Conservation (phyloP, 2,888 invertebrate species). For the Protonemura montana region DNA sequence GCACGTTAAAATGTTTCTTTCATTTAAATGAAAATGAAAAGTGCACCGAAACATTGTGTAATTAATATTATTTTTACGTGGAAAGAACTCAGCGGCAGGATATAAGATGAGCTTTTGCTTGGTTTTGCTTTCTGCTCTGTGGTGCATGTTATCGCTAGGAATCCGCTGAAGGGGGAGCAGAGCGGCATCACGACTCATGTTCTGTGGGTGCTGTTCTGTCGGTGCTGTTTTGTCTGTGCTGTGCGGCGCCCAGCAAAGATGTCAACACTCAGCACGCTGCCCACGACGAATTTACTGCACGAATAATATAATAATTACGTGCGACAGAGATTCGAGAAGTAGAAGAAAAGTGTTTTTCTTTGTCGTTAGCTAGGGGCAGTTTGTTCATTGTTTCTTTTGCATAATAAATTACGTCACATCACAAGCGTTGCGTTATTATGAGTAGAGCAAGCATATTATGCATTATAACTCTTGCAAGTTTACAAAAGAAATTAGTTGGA, state of each 20-base stretch:
- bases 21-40: slow-evolving; percentile 41
- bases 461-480: slow-evolving; percentile 8
- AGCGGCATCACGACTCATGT: background rate
- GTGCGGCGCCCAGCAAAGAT: background rate
- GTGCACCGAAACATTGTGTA: slow-evolving; percentile 47
- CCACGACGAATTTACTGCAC: slow-evolving; percentile 44
- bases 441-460: slow-evolving; percentile 8
- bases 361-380: slow-evolving; percentile 43
- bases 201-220: background rate
- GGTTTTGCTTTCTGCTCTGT: slow-evolving; percentile 44
- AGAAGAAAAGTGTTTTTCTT: slow-evolving; percentile 45
- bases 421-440: slow-evolving; percentile 44
- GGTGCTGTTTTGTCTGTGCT: background rate
- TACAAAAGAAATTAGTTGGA: slow-evolving; percentile 32
- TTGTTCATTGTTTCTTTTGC: slow-evolving; percentile 42
- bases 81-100: slow-evolving; percentile 31
- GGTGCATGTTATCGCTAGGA: slow-evolving; percentile 42
- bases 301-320: slow-evolving; percentile 45
- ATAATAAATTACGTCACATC: slow-evolving; percentile 42
- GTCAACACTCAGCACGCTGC: slow-evolving; percentile 40
- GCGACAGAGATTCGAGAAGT: slow-evolving; percentile 25
- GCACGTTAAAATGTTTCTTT: slow-evolving; percentile 2
- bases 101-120: slow-evolving; percentile 42
- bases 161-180: slow-evolving; percentile 37
- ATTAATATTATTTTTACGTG: slow-evolving; percentile 44